A percentile compares a stretch with the other conserved stretches of the same genome.
Evolutionary conservation across 2,888 invertebrate genomes (phyloP).

Genomic region (Watsonalla cultraria): DNA sequence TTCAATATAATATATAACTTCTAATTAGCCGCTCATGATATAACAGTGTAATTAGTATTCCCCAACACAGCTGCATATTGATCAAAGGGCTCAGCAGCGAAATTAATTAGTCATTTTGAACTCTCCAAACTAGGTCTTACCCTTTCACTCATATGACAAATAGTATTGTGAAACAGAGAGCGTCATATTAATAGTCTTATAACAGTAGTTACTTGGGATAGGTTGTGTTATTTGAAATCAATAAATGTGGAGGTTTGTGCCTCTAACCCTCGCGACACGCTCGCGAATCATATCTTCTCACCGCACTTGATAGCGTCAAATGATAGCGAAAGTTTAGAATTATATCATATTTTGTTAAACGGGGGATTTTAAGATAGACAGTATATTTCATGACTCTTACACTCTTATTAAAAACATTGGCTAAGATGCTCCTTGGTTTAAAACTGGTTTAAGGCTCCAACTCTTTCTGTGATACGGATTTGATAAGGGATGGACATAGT

Average conservation of each 20-base stretch:
- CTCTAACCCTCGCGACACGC: slow-evolving; percentile 28
- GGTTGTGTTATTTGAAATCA: background rate
- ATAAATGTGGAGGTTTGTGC: background rate
- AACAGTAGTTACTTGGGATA: background rate
- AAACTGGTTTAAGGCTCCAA: too few relatives aligned
- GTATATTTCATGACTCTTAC: too few relatives aligned
- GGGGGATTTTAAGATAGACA: too few relatives aligned
- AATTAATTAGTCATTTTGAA: background rate
- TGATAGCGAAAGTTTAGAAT: too few relatives aligned
- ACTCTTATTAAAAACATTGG: too few relatives aligned
- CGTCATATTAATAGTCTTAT: too few relatives aligned
- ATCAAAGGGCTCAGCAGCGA: background rate
- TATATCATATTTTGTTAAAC: too few relatives aligned
- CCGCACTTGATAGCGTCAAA: slow-evolving; percentile 21
- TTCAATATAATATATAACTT: background rate
- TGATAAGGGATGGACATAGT: too few relatives aligned
- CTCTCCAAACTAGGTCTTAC: background rate
- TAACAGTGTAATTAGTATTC: background rate
- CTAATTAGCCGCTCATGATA: background rate
- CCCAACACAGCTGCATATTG: background rate
- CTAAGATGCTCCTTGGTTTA: too few relatives aligned
- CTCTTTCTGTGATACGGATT: too few relatives aligned
- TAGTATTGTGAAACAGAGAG: background rate
- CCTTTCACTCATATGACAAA: background rate
- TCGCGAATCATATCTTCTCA: slow-evolving; percentile 35